A percentile compares a stretch with the other conserved stretches of the same genome.
Conservation (phyloP, 2,888 invertebrate species). For the Agrochola lychnidis region DNA sequence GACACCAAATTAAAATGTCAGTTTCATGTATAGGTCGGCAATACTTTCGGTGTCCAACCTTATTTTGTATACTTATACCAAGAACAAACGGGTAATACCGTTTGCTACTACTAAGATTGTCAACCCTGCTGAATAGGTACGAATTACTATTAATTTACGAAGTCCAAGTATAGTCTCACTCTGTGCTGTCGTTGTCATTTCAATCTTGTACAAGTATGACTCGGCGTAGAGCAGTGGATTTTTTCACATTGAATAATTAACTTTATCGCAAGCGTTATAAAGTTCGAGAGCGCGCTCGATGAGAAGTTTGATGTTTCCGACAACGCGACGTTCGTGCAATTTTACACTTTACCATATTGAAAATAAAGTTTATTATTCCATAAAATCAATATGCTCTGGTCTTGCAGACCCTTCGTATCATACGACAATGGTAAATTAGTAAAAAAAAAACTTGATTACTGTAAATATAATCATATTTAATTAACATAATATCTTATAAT, state of each 20-base stretch:
- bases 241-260: not conserved
- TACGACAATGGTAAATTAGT: not conserved
- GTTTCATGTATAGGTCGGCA: not conserved
- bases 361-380: not conserved
- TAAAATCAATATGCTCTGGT: not conserved
- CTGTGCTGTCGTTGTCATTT: not conserved
- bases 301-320: not conserved
- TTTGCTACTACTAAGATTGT: not conserved
- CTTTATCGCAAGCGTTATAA: not conserved
- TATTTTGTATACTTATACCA: not conserved
- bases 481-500: conserved; percentile 49
- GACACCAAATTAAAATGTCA: not conserved
- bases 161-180: not conserved
- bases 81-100: no score
- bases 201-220: not conserved
- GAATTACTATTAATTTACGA: not conserved
- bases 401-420: not conserved
- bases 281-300: not conserved
- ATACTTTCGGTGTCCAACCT: not conserved
- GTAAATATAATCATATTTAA: conserved; percentile 51
- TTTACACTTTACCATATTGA: not conserved
- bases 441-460: conserved; percentile 7
- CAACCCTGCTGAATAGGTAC: not conserved
- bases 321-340: no score
- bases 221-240: not conserved